Base-by-base conservation (phyloP, 2,797 vertebrate species). In the Tapera naevia region DNA sequence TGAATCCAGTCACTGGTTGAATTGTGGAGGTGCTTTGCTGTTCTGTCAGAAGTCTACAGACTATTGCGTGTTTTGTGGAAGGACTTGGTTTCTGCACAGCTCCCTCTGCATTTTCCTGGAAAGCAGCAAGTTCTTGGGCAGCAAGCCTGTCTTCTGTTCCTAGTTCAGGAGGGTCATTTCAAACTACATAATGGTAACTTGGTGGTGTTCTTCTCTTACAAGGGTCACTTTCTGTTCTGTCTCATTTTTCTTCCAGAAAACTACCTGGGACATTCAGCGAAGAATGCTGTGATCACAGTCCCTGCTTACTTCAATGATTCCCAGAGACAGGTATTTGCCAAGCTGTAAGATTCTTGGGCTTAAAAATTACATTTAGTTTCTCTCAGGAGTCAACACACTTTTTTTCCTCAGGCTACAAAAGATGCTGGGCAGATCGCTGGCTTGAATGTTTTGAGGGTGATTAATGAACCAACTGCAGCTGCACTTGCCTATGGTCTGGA, bases 241-340 rank as follows among this genome's bases (percentile, higher is more conserved):
- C 37, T 80, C 10, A 18, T 85, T 82, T 91, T 45, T 96, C 46
- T 97, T 58, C 15, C 96, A 99, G 99, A 99, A 97, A 99, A 96
- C 95, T 99, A 99, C 91, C 90, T 99, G 97, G 99, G 99, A 21
- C 99, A 99, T 61, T 67, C 97, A 25, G 99, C 98, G 94, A 99
- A 99, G 98, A 99, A 99, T 7, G 99, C 99, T 3, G 99, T 99
- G 16, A 97, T 99, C 91, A 99, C 99, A 32, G 99, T 99, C 10
- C 99, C 99, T 58, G 99, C 99, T 58, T 99, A 99, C 97, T 99
- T 99, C 98, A 99, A 99, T 23, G 99, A 99, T 96, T 99, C 99
- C 37, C 99, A 99, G 97, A 98, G 99, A 98, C 99, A 99, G 99
- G 99, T 99, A 95, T 17, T 75, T 21, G 23, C 10, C 24, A 35